phyloP scores from a whole-genome alignment of 2,888 invertebrate genomes.

The Criorhina ranunculi region DNA sequence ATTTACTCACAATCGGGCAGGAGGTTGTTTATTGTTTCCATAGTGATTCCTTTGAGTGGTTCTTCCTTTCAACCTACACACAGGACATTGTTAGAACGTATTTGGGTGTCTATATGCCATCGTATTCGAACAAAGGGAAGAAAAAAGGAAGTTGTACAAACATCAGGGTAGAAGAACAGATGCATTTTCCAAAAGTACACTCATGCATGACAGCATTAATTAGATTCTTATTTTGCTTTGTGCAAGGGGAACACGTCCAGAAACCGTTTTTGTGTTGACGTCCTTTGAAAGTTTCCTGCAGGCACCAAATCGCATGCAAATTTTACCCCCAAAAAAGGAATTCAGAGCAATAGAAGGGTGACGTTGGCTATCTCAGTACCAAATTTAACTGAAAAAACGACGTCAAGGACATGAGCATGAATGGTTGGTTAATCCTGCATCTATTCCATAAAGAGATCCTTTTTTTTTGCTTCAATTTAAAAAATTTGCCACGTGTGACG shows the following conservation, averaged over 20 bases:
- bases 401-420: constrained; percentile 42
- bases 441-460: constrained; percentile 14
- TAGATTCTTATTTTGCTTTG: constrained; percentile 57
- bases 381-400: constrained; percentile 14
- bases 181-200: constrained; percentile 57
- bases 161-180: constrained; percentile 31
- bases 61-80: too few species aligned
- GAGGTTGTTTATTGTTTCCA: constrained; percentile 68
- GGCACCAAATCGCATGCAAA: constrained; percentile 58
- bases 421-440: constrained; percentile 15
- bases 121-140: constrained; percentile 1
- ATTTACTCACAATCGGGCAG: constrained; percentile 29
- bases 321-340: constrained; percentile 34
- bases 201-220: constrained; percentile 69
- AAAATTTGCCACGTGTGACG: constrained; percentile 62
- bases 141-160: neutral
- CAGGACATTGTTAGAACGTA: constrained; percentile 1
- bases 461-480: constrained; percentile 25
- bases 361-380: constrained; percentile 36
- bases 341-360: constrained; percentile 42
- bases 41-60: constrained; percentile 37
- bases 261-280: constrained; percentile 16
- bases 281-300: constrained; percentile 38
- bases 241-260: neutral
- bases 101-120: constrained; percentile 16